Base-by-base conservation (phyloP, 2,797 vertebrate genomes). In the Danio kyathit region DNA sequence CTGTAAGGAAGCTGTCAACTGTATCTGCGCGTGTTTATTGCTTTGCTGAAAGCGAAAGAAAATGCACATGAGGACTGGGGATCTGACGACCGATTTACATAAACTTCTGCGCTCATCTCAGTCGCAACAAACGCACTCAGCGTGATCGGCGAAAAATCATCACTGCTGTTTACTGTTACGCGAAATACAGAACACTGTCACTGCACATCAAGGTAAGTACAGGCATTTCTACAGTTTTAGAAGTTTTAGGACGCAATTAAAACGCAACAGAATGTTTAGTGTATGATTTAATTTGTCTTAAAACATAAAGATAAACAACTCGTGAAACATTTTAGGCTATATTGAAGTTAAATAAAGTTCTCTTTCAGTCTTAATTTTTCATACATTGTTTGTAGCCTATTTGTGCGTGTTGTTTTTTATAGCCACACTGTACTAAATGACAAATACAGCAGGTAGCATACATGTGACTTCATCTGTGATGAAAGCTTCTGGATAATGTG, bases 61-160 rank as follows among this genome's bases (percentile, higher is more conserved):
- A 69, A 71, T 64, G 60, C 43, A 59, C 48, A 46, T 52, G 77
- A 61, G 74, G 29, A 82, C 38, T 7, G 16, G 80, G 9, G 29
- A 52, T 44, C 43, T 79, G 64, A 63, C 76, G 82, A 56, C 72
- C 13, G 76, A 76, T 79, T 88, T 80, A 61, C 80, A 63, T 21
- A 88, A 93, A 93, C 86, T 93, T 93, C 87, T 86, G 83, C 80
- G 85, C 85, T 57, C 9, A 14, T 75, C 83, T 82, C 59, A 73
- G 85, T 83, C 46, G 76, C 67, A 40, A 19, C 85, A 77, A 56
- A 80, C 2, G 17, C 82, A 17, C 76, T 79, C 52, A 7, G 71
- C 49, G 14, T 6, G 40, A n/a, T 63, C 81, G 79, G 85, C 82
- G 81, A 79, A 84, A 82, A 84, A 60, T 57, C 74, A 85, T 78